Base-by-base conservation (phyloP, 2,113 vertebrate genomes). In the Clarias gariepinus region DNA sequence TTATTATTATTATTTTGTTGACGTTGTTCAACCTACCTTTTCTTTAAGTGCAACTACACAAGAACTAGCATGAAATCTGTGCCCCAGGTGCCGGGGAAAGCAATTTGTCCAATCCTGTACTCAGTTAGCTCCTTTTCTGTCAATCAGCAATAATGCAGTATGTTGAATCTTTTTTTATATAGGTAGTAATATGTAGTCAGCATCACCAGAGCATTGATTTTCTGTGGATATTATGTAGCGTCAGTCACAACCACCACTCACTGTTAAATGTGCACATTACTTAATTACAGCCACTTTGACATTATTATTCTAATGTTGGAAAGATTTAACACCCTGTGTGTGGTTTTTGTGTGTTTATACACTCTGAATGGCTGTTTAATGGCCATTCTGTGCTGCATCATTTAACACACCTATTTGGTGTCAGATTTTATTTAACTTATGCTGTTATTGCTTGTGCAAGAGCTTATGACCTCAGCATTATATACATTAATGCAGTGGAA, bases 331-430 rank as follows among this genome's bases (percentile, higher is more conserved):
- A 28, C 47, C 25, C 25, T 36, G 28, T 76, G 11, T 52, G 33
- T 73, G 33, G 18, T 53, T 3, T 28, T 60, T 36, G 23, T 60
- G 55, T 82, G 5, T 84, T 81, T 86, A 55, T 76, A 36, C n/a
- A 79, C 30, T 64, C 21, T 71, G 77, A 83, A 16, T 69, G 77
- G 85, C 41, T 71, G 78, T 86, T 79, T 84, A 84, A 84, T 81
- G 36, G 82, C 86, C 77, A 68, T 79, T 87, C 78, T 73, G 64
- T 81, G 80, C 77, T 57, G 61, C 77, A 78, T 58, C n/a, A 55
- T 87, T 85, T 84, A 74, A 89, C 61, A 78, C 85, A 89, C 82
- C 85, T 85, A 82, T 85, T 85, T 69, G 85, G 85, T 87, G 88
- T 21, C 33, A 60, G 16, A 28, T 87, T 81, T 88, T 82, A 16